Percentiles rank a stretch among this genome's conserved stretches.
Evolutionary conservation across 2,113 vertebrate species (phyloP).

Genomic region (Geothlypis trichas): DNA sequence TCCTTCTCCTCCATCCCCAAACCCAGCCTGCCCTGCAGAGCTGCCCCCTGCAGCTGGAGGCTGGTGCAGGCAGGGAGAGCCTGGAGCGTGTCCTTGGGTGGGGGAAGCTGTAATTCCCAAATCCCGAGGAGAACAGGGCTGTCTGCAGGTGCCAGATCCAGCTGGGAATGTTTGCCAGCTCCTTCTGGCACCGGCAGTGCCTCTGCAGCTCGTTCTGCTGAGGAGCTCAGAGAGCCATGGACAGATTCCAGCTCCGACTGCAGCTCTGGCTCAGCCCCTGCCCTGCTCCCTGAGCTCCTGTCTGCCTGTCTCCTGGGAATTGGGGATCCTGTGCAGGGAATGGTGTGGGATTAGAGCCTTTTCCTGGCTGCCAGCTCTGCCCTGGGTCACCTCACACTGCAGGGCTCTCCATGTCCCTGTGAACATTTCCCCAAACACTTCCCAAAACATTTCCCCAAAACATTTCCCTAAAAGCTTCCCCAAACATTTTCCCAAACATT

Average conservation of each 20-base stretch:
- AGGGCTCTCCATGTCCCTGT: not conserved
- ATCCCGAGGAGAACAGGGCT: not conserved
- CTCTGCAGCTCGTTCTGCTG: not conserved
- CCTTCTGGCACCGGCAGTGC: not conserved
- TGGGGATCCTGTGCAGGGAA: not conserved
- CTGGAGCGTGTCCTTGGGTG: not conserved
- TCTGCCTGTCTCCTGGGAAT: not conserved
- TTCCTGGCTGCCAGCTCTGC: not conserved
- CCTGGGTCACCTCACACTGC: rapidly evolving
- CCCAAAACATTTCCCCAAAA: not conserved
- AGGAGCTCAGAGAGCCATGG: not conserved
- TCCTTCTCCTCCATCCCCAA: not conserved
- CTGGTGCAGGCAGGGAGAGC: not conserved
- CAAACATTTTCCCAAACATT: not conserved
- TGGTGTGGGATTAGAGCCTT: not conserved
- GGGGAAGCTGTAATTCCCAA: not conserved
- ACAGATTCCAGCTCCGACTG: not conserved
- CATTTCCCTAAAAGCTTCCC: rapidly evolving
- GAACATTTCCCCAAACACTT: not conserved
- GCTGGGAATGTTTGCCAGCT: not conserved
- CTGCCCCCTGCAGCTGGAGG: not conserved
- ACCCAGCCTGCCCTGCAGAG: not conserved
- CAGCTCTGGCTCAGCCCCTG: not conserved
- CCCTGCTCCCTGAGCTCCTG: not conserved
- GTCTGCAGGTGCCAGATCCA: not conserved